Base-by-base conservation (phyloP, 2,888 invertebrate species). In the Strigamia transsilvanica region DNA sequence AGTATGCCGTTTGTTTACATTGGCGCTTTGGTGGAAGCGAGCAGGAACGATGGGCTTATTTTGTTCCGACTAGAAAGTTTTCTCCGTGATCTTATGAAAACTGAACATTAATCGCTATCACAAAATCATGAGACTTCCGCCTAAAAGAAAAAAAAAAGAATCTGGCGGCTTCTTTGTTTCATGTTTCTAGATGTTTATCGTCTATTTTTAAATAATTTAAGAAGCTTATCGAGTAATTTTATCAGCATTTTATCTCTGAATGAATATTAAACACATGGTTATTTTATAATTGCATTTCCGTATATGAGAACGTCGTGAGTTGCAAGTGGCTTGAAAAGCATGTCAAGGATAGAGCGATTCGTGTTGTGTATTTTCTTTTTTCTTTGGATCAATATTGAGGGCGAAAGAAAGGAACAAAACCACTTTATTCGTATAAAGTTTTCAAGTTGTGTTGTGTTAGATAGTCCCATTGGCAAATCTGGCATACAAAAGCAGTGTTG, bases 401-500 rank as follows among this genome's bases (percentile, higher is more conserved):
- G 56, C 6, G 56, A n/a, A 9, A 4, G 56, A n/a, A 46, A 46
- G n/a, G 15, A 46, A 46, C 46, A 46, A 46, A 46, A 46, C 46
- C 46, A 46, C 46, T 66, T 66, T 66, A 66, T 66, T 18, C 61
- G 12, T 66, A 21, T 66, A 66, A 66, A 66, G 61, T 66, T 66
- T 66, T 66, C 61, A 66, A 73, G 73, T 73, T 32, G 27, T 73
- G 73, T 66, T 23, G 73, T 13, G 73, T 73, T 32, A 32, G 73
- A 12, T 32, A 27, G 73, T 73, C 73, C 73, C 73, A n/a, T 73
- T 32, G n/a, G 27, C 27, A 73, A 73, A 32, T 73, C 73, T 73
- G 32, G 73, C 32, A 27, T 27, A 73, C 73, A 73, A 73, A 73
- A 73, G 73, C 73, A 27, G 32, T 27, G 73, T 73, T 73, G 73